phyloP scores from a whole-genome alignment of 2,888 invertebrate species.

The Ferdinandea cuprea region DNA sequence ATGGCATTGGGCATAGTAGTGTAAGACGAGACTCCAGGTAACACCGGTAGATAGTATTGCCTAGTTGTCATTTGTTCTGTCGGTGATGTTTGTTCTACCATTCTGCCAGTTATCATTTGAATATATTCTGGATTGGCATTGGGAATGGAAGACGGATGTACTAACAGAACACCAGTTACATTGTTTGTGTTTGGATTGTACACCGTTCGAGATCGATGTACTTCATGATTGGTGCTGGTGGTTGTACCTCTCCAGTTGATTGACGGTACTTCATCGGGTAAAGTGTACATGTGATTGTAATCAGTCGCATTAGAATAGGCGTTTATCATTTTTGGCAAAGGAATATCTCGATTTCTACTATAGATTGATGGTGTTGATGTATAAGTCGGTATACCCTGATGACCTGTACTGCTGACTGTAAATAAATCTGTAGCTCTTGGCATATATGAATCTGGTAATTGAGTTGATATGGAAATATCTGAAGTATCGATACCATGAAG shows the following conservation, averaged over 20 bases:
- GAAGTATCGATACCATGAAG: conserved; percentile 55
- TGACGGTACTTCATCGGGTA: conserved; percentile 49
- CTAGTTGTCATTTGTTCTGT: conserved; percentile 64
- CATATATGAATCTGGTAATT: conserved; percentile 58
- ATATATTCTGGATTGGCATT: conserved; percentile 54
- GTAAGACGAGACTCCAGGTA: conserved; percentile 51
- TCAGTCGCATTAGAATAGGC: conserved; percentile 51
- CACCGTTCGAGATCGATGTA: conserved; percentile 26
- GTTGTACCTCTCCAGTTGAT: conserved; percentile 49
- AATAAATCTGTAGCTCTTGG: conserved; percentile 52
- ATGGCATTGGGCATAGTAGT: conserved; percentile 22
- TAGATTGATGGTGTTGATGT: conserved; percentile 29
- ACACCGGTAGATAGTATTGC: conserved; percentile 54
- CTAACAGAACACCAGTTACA: conserved; percentile 53
- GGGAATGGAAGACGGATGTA: conserved; percentile 64
- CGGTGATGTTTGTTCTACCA: conserved; percentile 60
- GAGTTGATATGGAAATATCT: conserved; percentile 54
- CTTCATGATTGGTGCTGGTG: conserved; percentile 13
- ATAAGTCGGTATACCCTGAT: conserved; percentile 32
- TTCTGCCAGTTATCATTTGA: conserved; percentile 64
- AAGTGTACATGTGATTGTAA: conserved; percentile 54
- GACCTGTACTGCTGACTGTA: conserved; percentile 45
- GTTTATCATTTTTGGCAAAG: conserved; percentile 27
- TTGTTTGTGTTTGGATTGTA: conserved; percentile 45
- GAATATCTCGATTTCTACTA: conserved; percentile 18